Evolutionary conservation across 1,140 invertebrate genomes (phyloP).

Genomic region (Streblospio benedicti): DNA sequence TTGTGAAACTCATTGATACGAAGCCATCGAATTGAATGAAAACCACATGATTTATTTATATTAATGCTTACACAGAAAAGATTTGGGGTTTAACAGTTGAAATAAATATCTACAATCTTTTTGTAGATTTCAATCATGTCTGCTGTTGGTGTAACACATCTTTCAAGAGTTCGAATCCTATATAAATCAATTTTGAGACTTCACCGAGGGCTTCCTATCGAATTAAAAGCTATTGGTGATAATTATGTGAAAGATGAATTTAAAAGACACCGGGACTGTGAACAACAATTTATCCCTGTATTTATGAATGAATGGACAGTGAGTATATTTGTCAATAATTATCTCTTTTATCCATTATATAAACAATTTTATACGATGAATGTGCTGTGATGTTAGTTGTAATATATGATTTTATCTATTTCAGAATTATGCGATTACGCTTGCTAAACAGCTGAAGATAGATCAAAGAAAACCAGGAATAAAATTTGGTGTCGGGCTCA

Average conservation of each 20-base stretch:
- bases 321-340: slow-evolving; percentile 35
- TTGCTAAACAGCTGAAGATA: slow-evolving; percentile 64
- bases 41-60: too few relatives aligned
- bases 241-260: slow-evolving; percentile 84
- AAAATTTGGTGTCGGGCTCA: slow-evolving; percentile 56
- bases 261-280: slow-evolving; percentile 71
- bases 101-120: too few relatives aligned
- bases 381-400: neutral
- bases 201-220: slow-evolving; percentile 69
- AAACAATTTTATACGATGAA: neutral
- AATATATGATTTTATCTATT: slow-evolving; percentile 23
- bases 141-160: slow-evolving; percentile 44
- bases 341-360: slow-evolving; percentile 1
- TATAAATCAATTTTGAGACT: slow-evolving; percentile 81
- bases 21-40: too few relatives aligned
- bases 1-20: too few relatives aligned
- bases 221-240: slow-evolving; percentile 59
- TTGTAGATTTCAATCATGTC: too few relatives aligned
- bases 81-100: too few relatives aligned
- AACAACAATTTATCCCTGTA: slow-evolving; percentile 57
- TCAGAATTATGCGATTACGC: slow-evolving; percentile 65
- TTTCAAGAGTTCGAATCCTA: slow-evolving; percentile 62
- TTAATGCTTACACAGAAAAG: too few relatives aligned
- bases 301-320: slow-evolving; percentile 87
- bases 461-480: slow-evolving; percentile 51